Conservation (phyloP, 2,113 vertebrate genomes). For the Chitala chitala region DNA sequence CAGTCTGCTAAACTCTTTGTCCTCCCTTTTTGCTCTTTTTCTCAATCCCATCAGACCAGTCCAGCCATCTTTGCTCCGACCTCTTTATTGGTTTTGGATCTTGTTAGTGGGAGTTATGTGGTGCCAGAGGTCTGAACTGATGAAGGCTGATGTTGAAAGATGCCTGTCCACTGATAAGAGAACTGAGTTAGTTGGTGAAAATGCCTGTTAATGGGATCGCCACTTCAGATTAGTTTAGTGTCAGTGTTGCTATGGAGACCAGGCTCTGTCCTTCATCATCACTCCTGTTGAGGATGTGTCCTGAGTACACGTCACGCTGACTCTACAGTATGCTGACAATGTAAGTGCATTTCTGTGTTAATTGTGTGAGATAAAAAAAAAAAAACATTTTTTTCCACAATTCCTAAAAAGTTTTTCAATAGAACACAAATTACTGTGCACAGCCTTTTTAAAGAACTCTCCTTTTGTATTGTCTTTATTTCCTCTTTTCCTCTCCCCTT, state of each 20-base stretch:
- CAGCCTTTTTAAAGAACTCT: too few species aligned
- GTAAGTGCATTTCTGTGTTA: too few species aligned
- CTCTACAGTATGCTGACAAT: too few species aligned
- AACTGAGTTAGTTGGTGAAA: conserved; percentile 8
- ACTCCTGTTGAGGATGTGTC: not conserved
- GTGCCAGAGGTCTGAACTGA: conserved; percentile 20
- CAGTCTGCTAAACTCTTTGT: conserved; percentile 5
- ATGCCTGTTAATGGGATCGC: not conserved
- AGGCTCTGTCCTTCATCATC: not conserved
- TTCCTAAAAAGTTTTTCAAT: too few species aligned
- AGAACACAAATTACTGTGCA: too few species aligned
- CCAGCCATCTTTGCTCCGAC: conserved; percentile 18
- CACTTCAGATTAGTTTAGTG: not conserved
- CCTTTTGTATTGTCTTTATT: too few species aligned
- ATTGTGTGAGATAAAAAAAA: too few species aligned
- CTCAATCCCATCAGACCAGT: conserved; percentile 29
- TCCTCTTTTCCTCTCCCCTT: not conserved
- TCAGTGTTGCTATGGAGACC: not conserved
- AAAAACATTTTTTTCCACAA: too few species aligned
- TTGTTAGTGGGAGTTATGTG: conserved; percentile 17
- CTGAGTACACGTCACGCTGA: too few species aligned
- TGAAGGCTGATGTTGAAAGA: conserved; percentile 19
- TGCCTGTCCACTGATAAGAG: conserved; percentile 19
- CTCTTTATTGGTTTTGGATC: conserved; percentile 25
- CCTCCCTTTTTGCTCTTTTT: not conserved